These are phyloP conservation scores for Heliothis virescens DNA, from an alignment of 1,140 invertebrate species.

Conservation along the genomic window DNA sequence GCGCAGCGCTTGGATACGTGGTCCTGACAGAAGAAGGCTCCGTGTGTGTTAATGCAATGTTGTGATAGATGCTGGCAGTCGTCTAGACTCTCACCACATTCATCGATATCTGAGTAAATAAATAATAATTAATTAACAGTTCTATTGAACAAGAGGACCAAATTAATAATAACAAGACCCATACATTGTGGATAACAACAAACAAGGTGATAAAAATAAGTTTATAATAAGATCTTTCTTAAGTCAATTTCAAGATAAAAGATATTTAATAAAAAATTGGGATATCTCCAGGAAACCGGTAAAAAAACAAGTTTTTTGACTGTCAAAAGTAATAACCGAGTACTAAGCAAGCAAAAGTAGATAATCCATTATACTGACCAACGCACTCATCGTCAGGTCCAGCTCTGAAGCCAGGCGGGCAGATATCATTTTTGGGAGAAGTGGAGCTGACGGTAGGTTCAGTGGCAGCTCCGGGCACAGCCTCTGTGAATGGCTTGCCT, in stretches of 20 bases:
- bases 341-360: background rate
- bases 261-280: too few species aligned
- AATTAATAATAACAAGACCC: too few species aligned
- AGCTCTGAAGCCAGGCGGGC: conserved; percentile 90
- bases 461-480: conserved; percentile 58
- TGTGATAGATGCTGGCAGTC: conserved; percentile 89
- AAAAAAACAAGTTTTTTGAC: too few species aligned
- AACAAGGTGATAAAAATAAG: too few species aligned
- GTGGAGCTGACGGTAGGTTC: conserved; percentile 51
- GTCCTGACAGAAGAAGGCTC: conserved; percentile 89
- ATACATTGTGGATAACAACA: too few species aligned
- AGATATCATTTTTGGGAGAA: conserved; percentile 84
- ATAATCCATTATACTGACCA: conserved; percentile 76
- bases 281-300: too few species aligned
- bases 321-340: too few species aligned
- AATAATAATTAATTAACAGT: too few species aligned
- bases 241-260: too few species aligned
- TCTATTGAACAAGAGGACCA: too few species aligned
- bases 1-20: conserved; percentile 88
- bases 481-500: conserved; percentile 76
- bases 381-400: conserved; percentile 87
- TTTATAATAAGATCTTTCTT: too few species aligned
- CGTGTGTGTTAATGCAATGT: conserved; percentile 90
- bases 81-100: conserved; percentile 88
- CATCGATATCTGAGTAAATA: conserved; percentile 89